Percentiles rank a stretch among this genome's conserved stretches.
Conservation (phyloP, 2,113 vertebrate species). For the Zosterops pallidus region DNA sequence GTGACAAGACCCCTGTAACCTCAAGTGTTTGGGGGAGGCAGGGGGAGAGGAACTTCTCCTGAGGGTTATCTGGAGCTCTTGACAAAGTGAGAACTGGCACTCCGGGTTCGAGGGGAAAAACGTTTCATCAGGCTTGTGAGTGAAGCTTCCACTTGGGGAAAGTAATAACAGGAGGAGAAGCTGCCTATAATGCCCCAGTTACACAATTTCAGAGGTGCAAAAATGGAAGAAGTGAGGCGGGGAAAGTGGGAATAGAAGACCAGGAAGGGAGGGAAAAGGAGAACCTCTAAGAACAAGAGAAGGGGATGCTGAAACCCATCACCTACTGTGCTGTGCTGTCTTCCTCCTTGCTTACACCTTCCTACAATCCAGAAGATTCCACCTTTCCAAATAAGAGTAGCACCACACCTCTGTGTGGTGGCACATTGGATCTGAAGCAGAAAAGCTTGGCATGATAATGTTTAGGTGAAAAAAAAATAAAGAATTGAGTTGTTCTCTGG, state of each 20-base stretch:
- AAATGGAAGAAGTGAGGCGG: neutral
- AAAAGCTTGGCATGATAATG: neutral
- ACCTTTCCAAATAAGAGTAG: neutral
- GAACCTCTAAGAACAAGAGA: neutral
- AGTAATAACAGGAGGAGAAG: conserved; percentile 37
- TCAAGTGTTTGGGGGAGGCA: neutral
- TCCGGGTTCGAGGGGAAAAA: conserved; percentile 1
- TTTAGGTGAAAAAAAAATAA: neutral
- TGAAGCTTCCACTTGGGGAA: conserved; percentile 18
- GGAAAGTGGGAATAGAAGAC: neutral
- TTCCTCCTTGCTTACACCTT: neutral
- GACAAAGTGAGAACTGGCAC: conserved; percentile 52
- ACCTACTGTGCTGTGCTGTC: neutral
- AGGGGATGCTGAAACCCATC: neutral
- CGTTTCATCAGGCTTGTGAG: conserved; percentile 18
- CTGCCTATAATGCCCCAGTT: conserved; percentile 31
- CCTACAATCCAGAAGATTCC: neutral
- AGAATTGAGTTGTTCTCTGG: neutral
- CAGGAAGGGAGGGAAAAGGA: neutral
- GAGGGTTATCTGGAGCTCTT: conserved; percentile 48
- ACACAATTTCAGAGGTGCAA: conserved; percentile 49
- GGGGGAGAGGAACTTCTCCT: conserved; percentile 7
- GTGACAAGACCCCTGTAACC: conserved; percentile 27
- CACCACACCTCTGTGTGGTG: neutral
- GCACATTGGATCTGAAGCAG: neutral